phyloP scores from a whole-genome alignment of 2,113 vertebrate genomes.

The Ceyx cyanopectus region DNA sequence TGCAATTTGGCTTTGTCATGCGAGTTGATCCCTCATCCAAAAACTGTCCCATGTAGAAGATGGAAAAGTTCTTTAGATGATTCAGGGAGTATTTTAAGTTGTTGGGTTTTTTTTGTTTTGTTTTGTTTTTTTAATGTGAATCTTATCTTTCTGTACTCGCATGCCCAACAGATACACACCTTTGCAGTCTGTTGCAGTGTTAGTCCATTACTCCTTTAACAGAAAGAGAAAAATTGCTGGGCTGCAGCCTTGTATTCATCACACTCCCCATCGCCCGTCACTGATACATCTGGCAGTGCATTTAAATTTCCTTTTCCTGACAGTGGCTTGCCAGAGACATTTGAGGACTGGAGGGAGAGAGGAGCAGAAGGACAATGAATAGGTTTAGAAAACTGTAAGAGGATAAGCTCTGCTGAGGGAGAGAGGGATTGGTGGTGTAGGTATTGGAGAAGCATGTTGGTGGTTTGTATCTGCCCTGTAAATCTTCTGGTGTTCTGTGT shows the following conservation, averaged over 20 bases:
- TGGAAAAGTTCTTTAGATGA: background rate
- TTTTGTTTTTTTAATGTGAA: background rate
- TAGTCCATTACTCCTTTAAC: background rate
- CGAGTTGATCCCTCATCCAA: background rate
- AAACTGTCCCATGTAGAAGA: background rate
- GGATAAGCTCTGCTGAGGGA: background rate
- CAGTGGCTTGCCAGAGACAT: background rate
- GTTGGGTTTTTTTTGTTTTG: no score
- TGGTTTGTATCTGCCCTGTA: background rate
- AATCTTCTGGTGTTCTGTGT: background rate
- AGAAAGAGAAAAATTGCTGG: background rate
- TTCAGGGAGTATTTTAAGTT: background rate
- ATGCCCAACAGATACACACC: background rate
- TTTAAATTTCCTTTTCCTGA: background rate
- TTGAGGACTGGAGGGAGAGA: background rate
- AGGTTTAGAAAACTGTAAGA: background rate
- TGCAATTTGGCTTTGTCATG: background rate
- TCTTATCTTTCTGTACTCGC: background rate
- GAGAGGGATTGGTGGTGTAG: background rate
- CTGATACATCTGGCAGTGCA: background rate
- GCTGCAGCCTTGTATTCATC: background rate
- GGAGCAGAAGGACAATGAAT: background rate
- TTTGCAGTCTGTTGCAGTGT: background rate
- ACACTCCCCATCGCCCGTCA: fast-evolving
- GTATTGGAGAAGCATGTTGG: background rate